A percentile compares a stretch with the other conserved stretches of the same genome.
phyloP scores from a whole-genome alignment of 2,888 invertebrate genomes.

The Protula sp. region DNA sequence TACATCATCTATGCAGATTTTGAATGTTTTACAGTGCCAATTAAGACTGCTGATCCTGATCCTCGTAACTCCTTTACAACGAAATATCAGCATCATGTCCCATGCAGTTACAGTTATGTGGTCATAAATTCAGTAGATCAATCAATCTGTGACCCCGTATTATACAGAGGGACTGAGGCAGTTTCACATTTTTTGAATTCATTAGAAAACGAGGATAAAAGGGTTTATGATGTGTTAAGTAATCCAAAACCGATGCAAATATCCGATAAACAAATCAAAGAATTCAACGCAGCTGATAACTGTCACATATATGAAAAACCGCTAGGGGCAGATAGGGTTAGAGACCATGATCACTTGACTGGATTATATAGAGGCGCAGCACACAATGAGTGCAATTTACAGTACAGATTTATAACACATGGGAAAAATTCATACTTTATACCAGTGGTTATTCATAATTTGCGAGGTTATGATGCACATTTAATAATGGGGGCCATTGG shows the following conservation, averaged over 20 bases:
- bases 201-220: background rate
- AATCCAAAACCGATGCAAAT: background rate
- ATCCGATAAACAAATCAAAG: background rate
- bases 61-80: slow-evolving; percentile 3
- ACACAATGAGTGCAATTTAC: slow-evolving; percentile 7
- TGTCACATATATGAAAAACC: background rate
- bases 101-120: too few relatives aligned
- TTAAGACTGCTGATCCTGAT: background rate
- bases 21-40: too few relatives aligned
- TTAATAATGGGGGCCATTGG: slow-evolving; percentile 12
- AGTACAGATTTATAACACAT: slow-evolving; percentile 3
- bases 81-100: too few relatives aligned
- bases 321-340: background rate
- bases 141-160: slow-evolving; percentile 4
- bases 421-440: too few relatives aligned
- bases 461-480: slow-evolving; percentile 14
- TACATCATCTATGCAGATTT: slow-evolving; percentile 3
- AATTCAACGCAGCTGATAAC: background rate
- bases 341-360: slow-evolving; percentile 17
- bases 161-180: slow-evolving; percentile 12
- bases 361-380: slow-evolving; percentile 10
- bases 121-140: too few relatives aligned
- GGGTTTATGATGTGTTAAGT: background rate
- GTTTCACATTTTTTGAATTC: background rate
- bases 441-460: slow-evolving; percentile 15